A percentile compares a stretch with the other conserved stretches of the same genome.
Evolutionary conservation across 1,140 invertebrate genomes (phyloP).

Genomic region (Tachypleus tridentatus): DNA sequence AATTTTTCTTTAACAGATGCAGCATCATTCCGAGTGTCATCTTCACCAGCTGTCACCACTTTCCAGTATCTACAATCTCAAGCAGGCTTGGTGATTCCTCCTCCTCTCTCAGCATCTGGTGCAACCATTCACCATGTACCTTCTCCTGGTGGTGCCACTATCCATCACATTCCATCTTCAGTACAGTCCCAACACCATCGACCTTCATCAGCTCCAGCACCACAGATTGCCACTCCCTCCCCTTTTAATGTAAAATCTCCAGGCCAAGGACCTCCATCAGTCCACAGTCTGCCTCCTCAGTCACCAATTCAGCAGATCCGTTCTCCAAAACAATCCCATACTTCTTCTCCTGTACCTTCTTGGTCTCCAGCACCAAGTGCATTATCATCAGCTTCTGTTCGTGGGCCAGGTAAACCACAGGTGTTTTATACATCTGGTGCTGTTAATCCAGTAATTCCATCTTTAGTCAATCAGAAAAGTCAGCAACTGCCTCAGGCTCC

Average conservation of each 20-base stretch:
- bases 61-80: too few species aligned
- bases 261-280: conserved; percentile 13
- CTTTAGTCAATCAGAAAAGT: too few species aligned
- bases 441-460: background rate
- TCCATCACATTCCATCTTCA: conserved; percentile 19
- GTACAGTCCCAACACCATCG: conserved; percentile 15
- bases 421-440: conserved; percentile 15
- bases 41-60: too few species aligned
- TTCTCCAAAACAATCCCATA: conserved; percentile 14
- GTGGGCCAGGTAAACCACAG: conserved; percentile 17
- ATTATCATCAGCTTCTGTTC: conserved; percentile 1
- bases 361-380: conserved; percentile 18
- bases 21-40: too few species aligned
- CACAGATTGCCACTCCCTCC: conserved; percentile 22
- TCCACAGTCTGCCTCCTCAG: conserved; percentile 20
- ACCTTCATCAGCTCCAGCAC: conserved; percentile 20
- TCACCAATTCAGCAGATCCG: conserved; percentile 18
- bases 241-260: conserved; percentile 15
- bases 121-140: conserved; percentile 12
- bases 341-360: conserved; percentile 13
- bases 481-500: too few species aligned
- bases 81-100: too few species aligned
- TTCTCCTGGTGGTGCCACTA: conserved; percentile 10
- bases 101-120: background rate
- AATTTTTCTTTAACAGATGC: too few species aligned